Conservation (phyloP, 37 sponge, comb jelly and placozoan genomes). For the Tethya wilhelma region DNA sequence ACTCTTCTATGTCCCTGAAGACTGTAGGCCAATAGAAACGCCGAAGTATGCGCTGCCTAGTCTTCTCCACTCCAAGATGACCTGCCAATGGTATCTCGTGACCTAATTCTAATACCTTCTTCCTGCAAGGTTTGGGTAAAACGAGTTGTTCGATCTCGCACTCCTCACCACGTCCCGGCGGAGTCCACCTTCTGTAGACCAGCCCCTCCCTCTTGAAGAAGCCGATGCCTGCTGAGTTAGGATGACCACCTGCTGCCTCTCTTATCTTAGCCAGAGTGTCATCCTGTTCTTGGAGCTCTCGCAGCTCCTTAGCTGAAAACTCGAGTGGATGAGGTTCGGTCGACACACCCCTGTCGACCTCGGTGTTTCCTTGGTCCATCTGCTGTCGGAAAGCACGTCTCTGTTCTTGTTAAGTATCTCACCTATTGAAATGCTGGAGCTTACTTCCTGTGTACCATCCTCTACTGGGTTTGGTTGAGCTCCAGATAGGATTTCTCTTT, state of each 20-base stretch:
- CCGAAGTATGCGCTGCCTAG: slow-evolving; percentile 40
- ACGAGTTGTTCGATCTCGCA: slow-evolving; percentile 52
- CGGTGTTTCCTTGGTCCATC: not conserved
- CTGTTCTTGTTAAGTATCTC: too few species aligned
- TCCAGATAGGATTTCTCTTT: too few species aligned
- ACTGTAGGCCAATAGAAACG: too few species aligned
- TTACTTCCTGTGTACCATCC: too few species aligned
- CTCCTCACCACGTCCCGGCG: not conserved
- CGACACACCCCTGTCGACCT: too few species aligned
- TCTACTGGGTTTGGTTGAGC: too few species aligned
- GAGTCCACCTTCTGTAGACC: slow-evolving; percentile 28
- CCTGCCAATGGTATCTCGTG: too few species aligned
- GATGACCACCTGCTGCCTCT: not conserved
- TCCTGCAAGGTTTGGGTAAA: slow-evolving; percentile 27
- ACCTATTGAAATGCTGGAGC: too few species aligned
- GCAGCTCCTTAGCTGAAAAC: slow-evolving; percentile 26
- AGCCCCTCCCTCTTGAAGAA: slow-evolving; percentile 43
- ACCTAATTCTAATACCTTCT: slow-evolving; percentile 42
- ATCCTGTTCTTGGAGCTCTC: slow-evolving; percentile 33
- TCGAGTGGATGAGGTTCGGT: not conserved
- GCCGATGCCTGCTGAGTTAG: not conserved
- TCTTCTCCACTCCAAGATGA: slow-evolving; percentile 66
- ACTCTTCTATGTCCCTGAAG: slow-evolving; percentile 36
- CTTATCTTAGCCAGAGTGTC: slow-evolving; percentile 2
- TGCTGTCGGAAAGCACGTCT: not conserved